Conservation (phyloP, 1,140 invertebrate species). For the Propsilocerus akamusi region DNA sequence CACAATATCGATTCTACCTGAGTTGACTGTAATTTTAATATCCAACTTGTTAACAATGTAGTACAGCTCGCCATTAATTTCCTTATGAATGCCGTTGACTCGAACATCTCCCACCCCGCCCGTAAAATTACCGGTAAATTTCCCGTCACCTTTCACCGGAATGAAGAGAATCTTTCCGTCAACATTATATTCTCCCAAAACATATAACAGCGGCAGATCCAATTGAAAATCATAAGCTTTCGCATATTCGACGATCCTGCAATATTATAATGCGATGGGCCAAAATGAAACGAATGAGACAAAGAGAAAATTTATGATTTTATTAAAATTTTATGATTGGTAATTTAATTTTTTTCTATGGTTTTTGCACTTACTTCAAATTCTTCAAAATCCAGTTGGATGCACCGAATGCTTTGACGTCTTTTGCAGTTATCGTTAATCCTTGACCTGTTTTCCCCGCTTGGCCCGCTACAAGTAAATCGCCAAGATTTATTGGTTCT, state of each 20-base stretch:
- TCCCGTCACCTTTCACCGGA: slow-evolving; percentile 37
- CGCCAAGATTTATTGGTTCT: slow-evolving; percentile 38
- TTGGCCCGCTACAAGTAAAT: slow-evolving; percentile 32
- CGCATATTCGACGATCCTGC: slow-evolving; percentile 28
- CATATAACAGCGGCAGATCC: slow-evolving; percentile 29
- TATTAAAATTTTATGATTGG: slow-evolving; percentile 6
- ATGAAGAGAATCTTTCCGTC: slow-evolving; percentile 38
- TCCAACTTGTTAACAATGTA: slow-evolving; percentile 29
- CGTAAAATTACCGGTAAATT: slow-evolving; percentile 36
- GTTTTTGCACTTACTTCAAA: slow-evolving; percentile 27
- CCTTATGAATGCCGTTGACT: not conserved
- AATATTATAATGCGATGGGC: slow-evolving; percentile 11
- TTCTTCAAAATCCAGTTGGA: slow-evolving; percentile 34
- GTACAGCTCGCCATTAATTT: slow-evolving; percentile 28
- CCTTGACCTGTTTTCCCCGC: slow-evolving; percentile 24
- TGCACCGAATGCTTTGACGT: slow-evolving; percentile 35
- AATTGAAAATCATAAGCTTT: slow-evolving; percentile 29
- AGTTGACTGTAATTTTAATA: slow-evolving; percentile 33
- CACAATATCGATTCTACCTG: slow-evolving; percentile 31
- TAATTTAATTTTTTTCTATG: not conserved
- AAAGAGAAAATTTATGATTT: not conserved
- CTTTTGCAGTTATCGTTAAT: slow-evolving; percentile 29
- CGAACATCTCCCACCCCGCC: not conserved
- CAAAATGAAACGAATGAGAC: not conserved
- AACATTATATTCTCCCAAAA: slow-evolving; percentile 37